Evolutionary conservation across 1,140 invertebrate species (phyloP).

Genomic region (Hormaphis cornu): DNA sequence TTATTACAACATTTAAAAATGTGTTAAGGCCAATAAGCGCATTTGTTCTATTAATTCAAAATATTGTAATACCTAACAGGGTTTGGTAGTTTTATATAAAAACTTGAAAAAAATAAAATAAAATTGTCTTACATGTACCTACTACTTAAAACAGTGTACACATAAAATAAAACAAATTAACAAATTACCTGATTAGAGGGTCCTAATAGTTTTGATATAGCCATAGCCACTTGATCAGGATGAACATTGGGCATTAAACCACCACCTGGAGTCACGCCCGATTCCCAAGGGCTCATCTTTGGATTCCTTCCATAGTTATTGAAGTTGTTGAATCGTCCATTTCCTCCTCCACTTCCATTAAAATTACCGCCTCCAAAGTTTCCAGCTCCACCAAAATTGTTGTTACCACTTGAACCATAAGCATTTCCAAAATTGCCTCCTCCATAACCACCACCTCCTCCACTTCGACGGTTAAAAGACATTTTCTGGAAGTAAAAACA

Average conservation of each 20-base stretch:
- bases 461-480: constrained; percentile 21
- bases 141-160: no score
- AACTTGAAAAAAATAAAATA: no score
- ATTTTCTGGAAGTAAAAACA: not conserved
- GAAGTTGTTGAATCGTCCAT: not conserved
- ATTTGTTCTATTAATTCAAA: no score
- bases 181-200: not conserved
- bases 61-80: no score
- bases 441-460: not conserved
- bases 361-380: constrained; percentile 1
- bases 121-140: no score
- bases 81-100: no score
- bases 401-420: constrained; percentile 1
- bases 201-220: constrained; percentile 21
- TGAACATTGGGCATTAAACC: constrained; percentile 24
- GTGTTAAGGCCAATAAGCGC: no score
- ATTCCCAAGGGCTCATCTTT: constrained; percentile 24
- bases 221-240: constrained; percentile 16
- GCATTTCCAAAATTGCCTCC: not conserved
- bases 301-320: constrained; percentile 13
- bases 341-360: not conserved
- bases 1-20: no score
- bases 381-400: not conserved
- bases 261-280: constrained; percentile 22
- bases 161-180: not conserved